Evolutionary conservation across 2,113 vertebrate species (phyloP).

Genomic region (Malurus cyaneus): DNA sequence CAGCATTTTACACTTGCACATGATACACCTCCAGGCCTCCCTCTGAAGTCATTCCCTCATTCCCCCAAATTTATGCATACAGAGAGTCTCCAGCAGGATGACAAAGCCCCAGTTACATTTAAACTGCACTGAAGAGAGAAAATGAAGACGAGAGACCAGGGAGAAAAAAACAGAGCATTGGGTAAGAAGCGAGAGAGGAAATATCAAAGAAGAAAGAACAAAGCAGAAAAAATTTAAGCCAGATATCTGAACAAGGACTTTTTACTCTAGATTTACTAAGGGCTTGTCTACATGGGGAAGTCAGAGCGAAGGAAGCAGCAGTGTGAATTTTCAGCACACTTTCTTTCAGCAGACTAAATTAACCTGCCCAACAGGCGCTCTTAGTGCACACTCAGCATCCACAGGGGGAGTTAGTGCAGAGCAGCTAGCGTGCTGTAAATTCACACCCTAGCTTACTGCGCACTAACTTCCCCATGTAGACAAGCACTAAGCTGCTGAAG

Average conservation of each 20-base stretch:
- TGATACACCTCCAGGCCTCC: background rate
- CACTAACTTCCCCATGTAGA: conserved; percentile 70
- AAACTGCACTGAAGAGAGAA: background rate
- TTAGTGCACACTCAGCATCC: conserved; percentile 69
- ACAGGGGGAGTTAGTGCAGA: conserved; percentile 68
- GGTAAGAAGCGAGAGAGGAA: no score
- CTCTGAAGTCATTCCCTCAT: background rate
- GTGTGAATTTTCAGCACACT: conserved; percentile 50
- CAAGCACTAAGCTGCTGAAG: conserved; percentile 60
- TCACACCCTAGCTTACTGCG: conserved; percentile 68
- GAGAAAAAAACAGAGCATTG: background rate
- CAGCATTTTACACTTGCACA: background rate
- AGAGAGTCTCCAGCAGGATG: background rate
- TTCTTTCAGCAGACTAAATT: background rate
- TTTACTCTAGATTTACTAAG: background rate
- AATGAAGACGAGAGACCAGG: background rate
- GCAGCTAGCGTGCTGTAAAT: conserved; percentile 59
- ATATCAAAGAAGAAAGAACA: background rate
- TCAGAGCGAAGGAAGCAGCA: background rate
- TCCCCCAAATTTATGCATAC: background rate
- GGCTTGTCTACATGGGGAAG: conserved; percentile 66
- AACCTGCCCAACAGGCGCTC: conserved; percentile 34
- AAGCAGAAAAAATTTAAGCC: background rate
- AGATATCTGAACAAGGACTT: background rate
- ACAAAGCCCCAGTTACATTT: background rate